Conservation (phyloP, 2,797 vertebrate genomes). For the Notolabrus celidotus region DNA sequence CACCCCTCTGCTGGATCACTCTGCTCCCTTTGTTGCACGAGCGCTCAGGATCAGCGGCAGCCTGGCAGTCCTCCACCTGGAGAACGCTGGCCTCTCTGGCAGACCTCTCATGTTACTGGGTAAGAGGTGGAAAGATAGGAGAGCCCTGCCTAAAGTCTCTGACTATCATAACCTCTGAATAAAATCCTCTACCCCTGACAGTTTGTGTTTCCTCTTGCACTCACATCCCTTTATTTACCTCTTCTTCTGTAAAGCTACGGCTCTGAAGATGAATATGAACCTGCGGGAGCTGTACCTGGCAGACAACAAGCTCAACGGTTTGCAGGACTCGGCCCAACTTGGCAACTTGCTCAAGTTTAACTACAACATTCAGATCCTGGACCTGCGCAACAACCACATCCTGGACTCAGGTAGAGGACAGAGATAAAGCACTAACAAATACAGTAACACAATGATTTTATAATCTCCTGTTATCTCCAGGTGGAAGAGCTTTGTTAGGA, state of each 20-base stretch:
- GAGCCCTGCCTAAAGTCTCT: background rate
- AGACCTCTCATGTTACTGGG: conserved; percentile 94
- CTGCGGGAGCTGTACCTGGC: conserved; percentile 94
- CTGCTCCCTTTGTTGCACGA: conserved; percentile 94
- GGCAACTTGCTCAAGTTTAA: conserved; percentile 97
- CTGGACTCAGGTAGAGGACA: conserved; percentile 90
- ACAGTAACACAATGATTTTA: background rate
- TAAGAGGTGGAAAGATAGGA: conserved; percentile 70
- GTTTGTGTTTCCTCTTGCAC: background rate
- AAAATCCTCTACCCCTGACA: background rate
- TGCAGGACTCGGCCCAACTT: conserved; percentile 95
- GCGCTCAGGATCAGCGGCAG: conserved; percentile 96
- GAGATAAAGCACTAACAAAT: background rate
- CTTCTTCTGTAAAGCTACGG: conserved; percentile 84
- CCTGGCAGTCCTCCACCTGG: conserved; percentile 91
- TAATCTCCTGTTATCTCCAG: too few relatives aligned
- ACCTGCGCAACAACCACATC: conserved; percentile 95
- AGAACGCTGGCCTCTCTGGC: conserved; percentile 91
- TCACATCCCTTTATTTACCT: background rate
- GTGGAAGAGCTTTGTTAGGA: background rate
- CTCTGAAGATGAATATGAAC: conserved; percentile 97
- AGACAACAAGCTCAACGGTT: conserved; percentile 94
- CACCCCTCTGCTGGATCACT: conserved; percentile 93
- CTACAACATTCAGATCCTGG: conserved; percentile 94
- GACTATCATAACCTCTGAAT: conserved; percentile 4